Conservation (phyloP, 2,113 vertebrate genomes). For the Alethe diademata region DNA sequence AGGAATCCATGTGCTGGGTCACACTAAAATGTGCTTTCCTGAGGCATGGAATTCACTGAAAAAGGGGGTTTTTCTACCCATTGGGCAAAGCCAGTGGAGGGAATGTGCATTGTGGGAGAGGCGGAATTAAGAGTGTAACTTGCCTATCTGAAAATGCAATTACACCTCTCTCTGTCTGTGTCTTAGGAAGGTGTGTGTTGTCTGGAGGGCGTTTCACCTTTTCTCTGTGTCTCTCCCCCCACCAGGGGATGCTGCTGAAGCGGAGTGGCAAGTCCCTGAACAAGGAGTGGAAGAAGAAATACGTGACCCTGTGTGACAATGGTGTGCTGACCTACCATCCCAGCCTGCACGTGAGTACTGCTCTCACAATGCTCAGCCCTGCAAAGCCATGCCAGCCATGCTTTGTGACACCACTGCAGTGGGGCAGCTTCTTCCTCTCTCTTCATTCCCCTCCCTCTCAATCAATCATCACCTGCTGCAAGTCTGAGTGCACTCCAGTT, state of each 20-base stretch:
- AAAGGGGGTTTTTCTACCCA: neutral
- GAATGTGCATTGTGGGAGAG: neutral
- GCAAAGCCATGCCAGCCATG: rapidly evolving
- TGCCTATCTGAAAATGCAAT: neutral
- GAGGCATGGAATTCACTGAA: neutral
- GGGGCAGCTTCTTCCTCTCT: neutral
- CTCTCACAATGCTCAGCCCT: rapidly evolving
- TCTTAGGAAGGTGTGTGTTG: neutral
- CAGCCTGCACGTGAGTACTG: constrained; percentile 88
- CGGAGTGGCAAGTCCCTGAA: constrained; percentile 93
- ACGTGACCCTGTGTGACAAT: constrained; percentile 93
- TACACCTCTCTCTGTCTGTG: neutral
- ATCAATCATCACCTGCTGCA: neutral
- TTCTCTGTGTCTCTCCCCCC: neutral
- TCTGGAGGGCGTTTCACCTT: neutral
- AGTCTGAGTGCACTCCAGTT: neutral
- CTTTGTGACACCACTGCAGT: neutral
- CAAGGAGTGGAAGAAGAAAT: constrained; percentile 99
- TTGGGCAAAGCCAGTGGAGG: neutral
- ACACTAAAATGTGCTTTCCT: neutral
- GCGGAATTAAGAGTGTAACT: neutral
- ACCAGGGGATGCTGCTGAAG: constrained; percentile 93
- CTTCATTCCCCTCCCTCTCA: neutral
- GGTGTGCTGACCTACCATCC: constrained; percentile 96
- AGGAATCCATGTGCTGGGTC: neutral